Base-by-base conservation (phyloP, 2,888 invertebrate species). In the Platycnemis pennipes region DNA sequence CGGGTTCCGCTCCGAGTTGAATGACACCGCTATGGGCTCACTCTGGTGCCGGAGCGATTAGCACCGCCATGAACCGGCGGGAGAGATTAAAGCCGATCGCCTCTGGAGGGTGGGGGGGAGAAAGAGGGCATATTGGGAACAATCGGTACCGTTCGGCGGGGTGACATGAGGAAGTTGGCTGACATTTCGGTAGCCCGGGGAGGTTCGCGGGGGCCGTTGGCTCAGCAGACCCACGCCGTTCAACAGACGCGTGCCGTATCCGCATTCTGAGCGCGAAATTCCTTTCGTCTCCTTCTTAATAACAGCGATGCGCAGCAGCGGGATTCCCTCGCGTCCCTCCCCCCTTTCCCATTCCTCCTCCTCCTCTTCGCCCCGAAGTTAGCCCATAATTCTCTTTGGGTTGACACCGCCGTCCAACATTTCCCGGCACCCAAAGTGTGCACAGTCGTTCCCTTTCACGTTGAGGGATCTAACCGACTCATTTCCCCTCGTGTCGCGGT, bases 121-220 rank as follows among this genome's bases (percentile, higher is more conserved):
- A 37, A 77, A 37, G 31, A 37, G 16, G 37, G 31, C 77, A 26
- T 63, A 37, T 77, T 37, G 77, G 37, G 77, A 37, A 77, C 77
- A 77, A 77, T 77, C 77, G 77, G 37, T 13, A 37, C 37, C 77
- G 31, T 63, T 63, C 26, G 63, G 63, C 26, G 11, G 37, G 31
- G 31, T n/a, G 7, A 63, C 19, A 63, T n/a, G 77, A 77, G 77
- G 77, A 77, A 77, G 77, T 63, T 63, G 63, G 63, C n/a, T 63
- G 63, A 63, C 63, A 63, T 63, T 63, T 63, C 63, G 63, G 63
- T n/a, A n/a, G 16, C 31, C 69, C n/a, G 19, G 37, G 8, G 37
- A 31, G 26, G 8, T 63, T 37, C 13, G 37, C 77, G 77, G 56
- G 7, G 22, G 49, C 8, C 16, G 7, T 7, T 49, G 63, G 77